phyloP scores from a whole-genome alignment of 2,888 invertebrate genomes.

The Drosophila prolongata region DNA sequence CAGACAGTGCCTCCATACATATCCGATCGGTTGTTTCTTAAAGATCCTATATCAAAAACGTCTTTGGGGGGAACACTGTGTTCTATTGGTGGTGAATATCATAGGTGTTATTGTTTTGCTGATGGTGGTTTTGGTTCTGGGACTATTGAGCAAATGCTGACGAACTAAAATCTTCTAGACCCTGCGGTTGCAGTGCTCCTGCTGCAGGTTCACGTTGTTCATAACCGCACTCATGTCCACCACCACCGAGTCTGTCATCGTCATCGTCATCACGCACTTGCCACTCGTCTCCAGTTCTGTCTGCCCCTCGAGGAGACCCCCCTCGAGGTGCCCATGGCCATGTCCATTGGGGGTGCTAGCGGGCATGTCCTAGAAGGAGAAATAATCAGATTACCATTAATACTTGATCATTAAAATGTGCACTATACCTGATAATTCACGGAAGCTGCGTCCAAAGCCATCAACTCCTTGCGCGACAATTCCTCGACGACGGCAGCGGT shows the following conservation, averaged over 20 bases:
- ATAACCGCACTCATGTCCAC: conserved; percentile 86
- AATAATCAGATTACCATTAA: too few relatives aligned
- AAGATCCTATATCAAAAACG: conserved; percentile 49
- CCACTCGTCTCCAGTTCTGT: conserved; percentile 85
- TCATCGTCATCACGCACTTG: conserved; percentile 84
- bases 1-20: conserved; percentile 31
- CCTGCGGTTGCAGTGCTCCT: conserved; percentile 70
- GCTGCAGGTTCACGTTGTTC: conserved; percentile 78
- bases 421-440: conserved; percentile 85
- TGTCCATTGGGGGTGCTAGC: conserved; percentile 85
- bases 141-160: conserved; percentile 22
- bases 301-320: conserved; percentile 84
- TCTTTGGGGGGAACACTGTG: conserved; percentile 67
- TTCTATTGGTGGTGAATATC: conserved; percentile 48
- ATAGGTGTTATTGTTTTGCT: conserved; percentile 11
- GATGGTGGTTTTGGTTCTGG: conserved; percentile 25
- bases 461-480: conserved; percentile 91
- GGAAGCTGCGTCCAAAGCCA: conserved; percentile 90
- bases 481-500: conserved; percentile 94
- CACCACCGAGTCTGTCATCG: conserved; percentile 86
- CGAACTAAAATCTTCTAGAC: conserved; percentile 52
- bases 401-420: too few relatives aligned
- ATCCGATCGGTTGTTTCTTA: conserved; percentile 12
- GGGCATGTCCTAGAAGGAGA: conserved; percentile 83
- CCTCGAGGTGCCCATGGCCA: conserved; percentile 29